Evolutionary conservation across 2,113 vertebrate species (phyloP).

Genomic region (Lophochroa leadbeateri): DNA sequence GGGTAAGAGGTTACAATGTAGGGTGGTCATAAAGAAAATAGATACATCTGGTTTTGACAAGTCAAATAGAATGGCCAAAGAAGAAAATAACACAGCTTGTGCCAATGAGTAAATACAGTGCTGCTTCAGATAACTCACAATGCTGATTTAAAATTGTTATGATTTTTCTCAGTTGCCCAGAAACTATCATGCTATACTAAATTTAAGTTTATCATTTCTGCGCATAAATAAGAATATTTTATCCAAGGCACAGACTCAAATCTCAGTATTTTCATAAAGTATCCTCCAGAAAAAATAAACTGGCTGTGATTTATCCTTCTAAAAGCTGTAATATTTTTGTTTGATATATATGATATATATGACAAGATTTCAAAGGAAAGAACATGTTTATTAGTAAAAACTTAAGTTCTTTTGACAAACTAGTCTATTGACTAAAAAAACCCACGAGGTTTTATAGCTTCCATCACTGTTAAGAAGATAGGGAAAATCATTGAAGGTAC

Average conservation of each 20-base stretch:
- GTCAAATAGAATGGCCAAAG: background rate
- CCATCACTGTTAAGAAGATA: slow-evolving; percentile 28
- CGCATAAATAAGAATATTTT: background rate
- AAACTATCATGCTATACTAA: background rate
- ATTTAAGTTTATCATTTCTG: background rate
- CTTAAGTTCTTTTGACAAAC: slow-evolving; percentile 6
- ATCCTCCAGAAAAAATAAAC: background rate
- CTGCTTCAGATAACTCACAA: background rate
- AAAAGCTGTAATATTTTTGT: background rate
- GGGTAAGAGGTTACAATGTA: background rate
- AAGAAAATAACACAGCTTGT: background rate
- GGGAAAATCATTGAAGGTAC: slow-evolving; percentile 17
- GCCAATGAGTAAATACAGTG: background rate
- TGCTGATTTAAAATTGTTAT: background rate
- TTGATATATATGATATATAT: background rate
- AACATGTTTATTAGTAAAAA: slow-evolving; percentile 48
- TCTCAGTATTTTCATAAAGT: slow-evolving; percentile 7
- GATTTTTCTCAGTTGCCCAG: background rate
- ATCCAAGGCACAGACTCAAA: background rate
- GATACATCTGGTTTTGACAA: background rate
- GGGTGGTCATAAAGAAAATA: background rate
- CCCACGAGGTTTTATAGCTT: background rate
- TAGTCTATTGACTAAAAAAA: background rate
- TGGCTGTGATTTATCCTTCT: slow-evolving; percentile 19
- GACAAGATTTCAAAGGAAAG: slow-evolving; percentile 24